Evolutionary conservation across 2,797 vertebrate genomes (phyloP).

Genomic region (Brachyrhaphis roseni): DNA sequence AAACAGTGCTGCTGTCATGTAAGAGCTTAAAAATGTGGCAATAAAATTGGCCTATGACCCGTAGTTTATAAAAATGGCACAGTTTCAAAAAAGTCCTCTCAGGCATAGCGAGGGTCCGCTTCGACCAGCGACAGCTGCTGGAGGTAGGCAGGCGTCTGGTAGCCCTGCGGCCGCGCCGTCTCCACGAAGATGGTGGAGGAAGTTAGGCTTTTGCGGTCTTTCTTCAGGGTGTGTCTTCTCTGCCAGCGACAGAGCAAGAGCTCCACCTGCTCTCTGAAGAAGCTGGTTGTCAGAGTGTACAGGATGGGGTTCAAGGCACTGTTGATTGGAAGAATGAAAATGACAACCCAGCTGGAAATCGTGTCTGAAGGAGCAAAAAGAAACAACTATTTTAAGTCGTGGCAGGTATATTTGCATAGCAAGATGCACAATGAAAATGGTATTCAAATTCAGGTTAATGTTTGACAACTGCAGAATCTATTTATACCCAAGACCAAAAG

Average conservation of each 20-base stretch:
- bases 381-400: not conserved
- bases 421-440: not conserved
- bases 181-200: constrained; percentile 78
- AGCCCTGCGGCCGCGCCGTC: constrained; percentile 51
- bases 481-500: too few species aligned
- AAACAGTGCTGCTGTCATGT: constrained; percentile 13
- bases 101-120: constrained; percentile 73
- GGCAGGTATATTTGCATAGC: not conserved
- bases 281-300: constrained; percentile 84
- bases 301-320: constrained; percentile 87
- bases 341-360: constrained; percentile 84
- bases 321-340: constrained; percentile 87
- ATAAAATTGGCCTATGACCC: not conserved
- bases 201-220: constrained; percentile 78
- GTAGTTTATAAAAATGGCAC: constrained; percentile 12
- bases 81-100: constrained; percentile 37
- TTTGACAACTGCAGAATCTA: too few species aligned
- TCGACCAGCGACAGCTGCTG: constrained; percentile 66
- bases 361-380: constrained; percentile 63
- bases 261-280: constrained; percentile 88
- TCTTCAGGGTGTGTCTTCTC: constrained; percentile 74
- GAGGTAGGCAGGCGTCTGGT: constrained; percentile 67
- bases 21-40: constrained; percentile 1
- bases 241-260: constrained; percentile 80
- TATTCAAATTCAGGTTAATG: too few species aligned